phyloP scores from a whole-genome alignment of 2,888 invertebrate genomes.

The Steinernema hermaphroditum region DNA sequence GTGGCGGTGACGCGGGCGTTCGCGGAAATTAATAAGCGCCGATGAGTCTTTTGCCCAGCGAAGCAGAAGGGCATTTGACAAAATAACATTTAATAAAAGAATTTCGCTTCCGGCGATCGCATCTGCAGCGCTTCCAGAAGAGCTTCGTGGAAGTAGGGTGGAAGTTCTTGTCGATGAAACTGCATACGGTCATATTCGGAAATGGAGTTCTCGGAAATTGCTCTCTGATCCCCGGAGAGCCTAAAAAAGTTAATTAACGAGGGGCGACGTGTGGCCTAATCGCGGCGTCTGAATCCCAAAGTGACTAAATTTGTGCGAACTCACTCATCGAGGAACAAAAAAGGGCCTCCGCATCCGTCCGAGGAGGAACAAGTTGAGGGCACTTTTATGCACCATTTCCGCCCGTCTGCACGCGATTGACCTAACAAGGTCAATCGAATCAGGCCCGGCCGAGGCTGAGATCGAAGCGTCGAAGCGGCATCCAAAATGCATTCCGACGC shows the following conservation, averaged over 20 bases:
- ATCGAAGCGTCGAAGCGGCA: neutral
- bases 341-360: neutral
- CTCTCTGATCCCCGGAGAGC: neutral
- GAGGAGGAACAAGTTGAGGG: neutral
- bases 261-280: neutral
- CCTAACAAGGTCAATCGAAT: conserved; percentile 13
- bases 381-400: conserved; percentile 1
- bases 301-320: conserved; percentile 21
- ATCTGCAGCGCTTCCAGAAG: neutral
- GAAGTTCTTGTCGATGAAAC: neutral
- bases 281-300: neutral
- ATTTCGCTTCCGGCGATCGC: neutral
- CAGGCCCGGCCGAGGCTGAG: neutral
- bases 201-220: neutral
- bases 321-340: neutral
- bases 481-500: too few relatives aligned
- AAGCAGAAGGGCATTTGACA: neutral
- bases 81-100: neutral
- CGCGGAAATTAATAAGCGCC: neutral
- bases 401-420: neutral
- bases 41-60: too few relatives aligned
- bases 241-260: conserved; percentile 25
- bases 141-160: neutral
- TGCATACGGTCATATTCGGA: neutral
- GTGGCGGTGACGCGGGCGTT: neutral